Base-by-base conservation (phyloP, 2,113 vertebrate genomes). In the Cettia cetti region DNA sequence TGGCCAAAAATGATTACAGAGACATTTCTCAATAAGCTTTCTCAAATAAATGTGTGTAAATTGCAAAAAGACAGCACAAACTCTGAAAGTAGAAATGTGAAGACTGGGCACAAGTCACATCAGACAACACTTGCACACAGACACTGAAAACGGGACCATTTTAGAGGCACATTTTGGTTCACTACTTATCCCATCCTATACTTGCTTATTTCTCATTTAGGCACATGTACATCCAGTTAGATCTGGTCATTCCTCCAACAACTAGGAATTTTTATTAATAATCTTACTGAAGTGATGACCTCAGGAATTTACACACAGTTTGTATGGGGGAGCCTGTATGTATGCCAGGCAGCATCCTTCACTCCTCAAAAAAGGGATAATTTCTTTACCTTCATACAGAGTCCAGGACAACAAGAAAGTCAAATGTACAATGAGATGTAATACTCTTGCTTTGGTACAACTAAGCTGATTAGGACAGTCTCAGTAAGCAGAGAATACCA, bases 331-430 rank as follows among this genome's bases (percentile, higher is more conserved):
- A 66, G 24, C 15, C 40, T 64, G 10, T 39, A 20, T 13, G 30
- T 21, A 20, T 54, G 35, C 9, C 20, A 79, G 18, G 49, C 7
- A 76, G 18, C 14, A n/a, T 17, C 47, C 64, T 80, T 69, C 44
- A 80, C 33, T 53, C 7, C 4, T 1, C 16, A 54, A 59, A 65
- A 61, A 20, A 15, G 8, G 2, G 4, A 0, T 10, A 2, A 2
- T 28, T 75, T 78, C 76, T 82, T 70, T 11, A 53, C 33, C 27
- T 83, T 76, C 2, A 1, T 76, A 70, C 2, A 15, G 52, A 63
- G 17, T 82, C 33, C 42, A 63, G n/a, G 44, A 53, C 22, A 39
- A 49, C 26, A 86, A 64, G 21, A 30, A 83, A 86, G 33, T 26
- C 10, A 86, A 77, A 77, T 19, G 5, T 16, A 64, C 39, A 72